Evolutionary conservation across 1,140 invertebrate genomes (phyloP), one percentile per base, ranked within the genome.

Genomic region (Elymnias hypermnestra): DNA sequence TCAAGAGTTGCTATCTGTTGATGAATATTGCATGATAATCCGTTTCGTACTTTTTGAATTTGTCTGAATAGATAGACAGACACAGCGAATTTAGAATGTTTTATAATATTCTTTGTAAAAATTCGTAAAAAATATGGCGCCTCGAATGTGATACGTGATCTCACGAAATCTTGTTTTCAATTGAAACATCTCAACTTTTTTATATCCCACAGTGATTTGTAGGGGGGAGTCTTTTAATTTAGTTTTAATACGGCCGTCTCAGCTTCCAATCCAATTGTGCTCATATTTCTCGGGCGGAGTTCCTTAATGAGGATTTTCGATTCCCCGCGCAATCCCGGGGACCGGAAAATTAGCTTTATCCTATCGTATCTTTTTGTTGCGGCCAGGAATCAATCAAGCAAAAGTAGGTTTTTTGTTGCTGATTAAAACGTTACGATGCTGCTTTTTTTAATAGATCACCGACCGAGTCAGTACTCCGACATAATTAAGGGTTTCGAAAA

Each of bases 271-370:
- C 43, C 43, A 45, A 45, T 45, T 45, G 43, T 45, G 23, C 33
- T 36, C 33, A 45, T 45, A 38, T 37, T 45, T 45, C 43, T 22
- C 21, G 9, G 22, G 21, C 31, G 31, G 33, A 48, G 41, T 47
- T 46, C 21, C 37, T 46, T 47, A 53, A 53, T 53, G 43, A 54
- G 33, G 45, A 47, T 21, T 54, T 36, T 47, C 40, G 40, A 48
- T 44, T 40, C 40, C 38, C 42, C 42, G 15, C 43, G 38, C 22
- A 47, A 53, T 40, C 37, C 47, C 12, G 13, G 44, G 38, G 50
- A 41, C 50, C 51, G 51, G 51, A 53, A 47, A 53, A 53, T 53
- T 53, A 47, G 39, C 39, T 42, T 47, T 29, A 26, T 53, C 51
- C 44, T 38, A 23, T 6, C 26, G 4, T 19, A 31, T 25, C 17